Percentiles rank a stretch among this genome's conserved stretches.
Evolutionary conservation across 2,113 vertebrate species (phyloP).

Genomic region (Candoia aspera): DNA sequence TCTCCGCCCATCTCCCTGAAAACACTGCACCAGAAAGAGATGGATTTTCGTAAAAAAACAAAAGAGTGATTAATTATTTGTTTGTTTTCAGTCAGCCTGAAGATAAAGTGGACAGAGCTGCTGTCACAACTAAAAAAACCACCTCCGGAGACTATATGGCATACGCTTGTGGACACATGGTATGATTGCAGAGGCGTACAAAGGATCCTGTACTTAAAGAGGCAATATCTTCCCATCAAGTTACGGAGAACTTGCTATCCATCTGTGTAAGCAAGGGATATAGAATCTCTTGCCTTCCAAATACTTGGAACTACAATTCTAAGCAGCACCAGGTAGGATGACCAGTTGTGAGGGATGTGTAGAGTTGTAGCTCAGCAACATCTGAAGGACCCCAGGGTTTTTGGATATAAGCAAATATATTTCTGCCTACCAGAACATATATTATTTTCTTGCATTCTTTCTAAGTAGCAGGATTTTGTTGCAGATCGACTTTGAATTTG

Average conservation of each 20-base stretch:
- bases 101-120: neutral
- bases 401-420: neutral
- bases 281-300: neutral
- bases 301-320: neutral
- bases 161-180: neutral
- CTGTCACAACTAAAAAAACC: neutral
- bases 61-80: neutral
- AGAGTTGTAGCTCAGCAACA: neutral
- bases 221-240: neutral
- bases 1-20: neutral
- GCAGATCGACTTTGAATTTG: neutral
- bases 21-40: neutral
- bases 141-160: neutral
- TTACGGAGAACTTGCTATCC: neutral
- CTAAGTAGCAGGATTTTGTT: neutral
- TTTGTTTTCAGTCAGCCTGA: neutral
- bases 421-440: neutral
- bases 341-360: neutral
- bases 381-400: neutral
- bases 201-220: neutral
- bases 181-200: neutral
- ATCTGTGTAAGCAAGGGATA: neutral
- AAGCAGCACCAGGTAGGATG: neutral
- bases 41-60: neutral
- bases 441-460: neutral